Percentiles rank a stretch among this genome's conserved stretches.
phyloP scores from a whole-genome alignment of 2,888 invertebrate genomes.

The Cotesia congregata region DNA sequence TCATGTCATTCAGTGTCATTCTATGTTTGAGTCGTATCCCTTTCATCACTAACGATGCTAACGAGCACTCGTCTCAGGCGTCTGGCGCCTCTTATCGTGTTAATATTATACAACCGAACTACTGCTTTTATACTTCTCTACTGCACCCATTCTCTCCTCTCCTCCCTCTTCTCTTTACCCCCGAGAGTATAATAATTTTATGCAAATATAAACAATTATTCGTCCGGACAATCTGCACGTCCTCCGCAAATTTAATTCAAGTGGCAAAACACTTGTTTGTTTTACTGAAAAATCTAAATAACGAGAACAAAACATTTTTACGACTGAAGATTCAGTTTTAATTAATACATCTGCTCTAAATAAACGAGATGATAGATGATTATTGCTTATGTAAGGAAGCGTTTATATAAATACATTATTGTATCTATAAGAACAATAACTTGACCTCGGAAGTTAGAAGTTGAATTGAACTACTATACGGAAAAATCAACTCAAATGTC shows the following conservation, averaged over 20 bases:
- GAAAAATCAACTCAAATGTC: not conserved
- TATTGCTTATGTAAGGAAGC: too few relatives aligned
- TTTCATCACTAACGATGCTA: slow-evolving; percentile 58
- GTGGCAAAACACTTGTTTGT: slow-evolving; percentile 32
- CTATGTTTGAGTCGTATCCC: slow-evolving; percentile 22
- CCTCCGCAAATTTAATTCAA: slow-evolving; percentile 45
- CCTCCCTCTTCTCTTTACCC: not conserved
- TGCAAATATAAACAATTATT: slow-evolving; percentile 64
- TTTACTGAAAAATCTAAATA: slow-evolving; percentile 6
- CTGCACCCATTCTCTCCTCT: not conserved
- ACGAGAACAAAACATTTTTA: not conserved
- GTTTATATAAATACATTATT: not conserved
- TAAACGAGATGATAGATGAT: too few relatives aligned
- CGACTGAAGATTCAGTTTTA: not conserved
- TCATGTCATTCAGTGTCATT: slow-evolving; percentile 25
- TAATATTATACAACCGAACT: slow-evolving; percentile 38
- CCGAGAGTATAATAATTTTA: slow-evolving; percentile 54
- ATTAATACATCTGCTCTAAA: not conserved
- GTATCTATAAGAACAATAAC: not conserved
- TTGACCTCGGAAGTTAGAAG: not conserved
- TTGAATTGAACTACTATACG: not conserved
- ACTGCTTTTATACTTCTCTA: not conserved
- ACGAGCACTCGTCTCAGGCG: slow-evolving; percentile 52
- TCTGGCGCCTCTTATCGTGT: slow-evolving; percentile 18
- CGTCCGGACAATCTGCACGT: slow-evolving; percentile 39